Base-by-base conservation (phyloP, 2,888 invertebrate genomes). In the Ophioninae sp. region DNA sequence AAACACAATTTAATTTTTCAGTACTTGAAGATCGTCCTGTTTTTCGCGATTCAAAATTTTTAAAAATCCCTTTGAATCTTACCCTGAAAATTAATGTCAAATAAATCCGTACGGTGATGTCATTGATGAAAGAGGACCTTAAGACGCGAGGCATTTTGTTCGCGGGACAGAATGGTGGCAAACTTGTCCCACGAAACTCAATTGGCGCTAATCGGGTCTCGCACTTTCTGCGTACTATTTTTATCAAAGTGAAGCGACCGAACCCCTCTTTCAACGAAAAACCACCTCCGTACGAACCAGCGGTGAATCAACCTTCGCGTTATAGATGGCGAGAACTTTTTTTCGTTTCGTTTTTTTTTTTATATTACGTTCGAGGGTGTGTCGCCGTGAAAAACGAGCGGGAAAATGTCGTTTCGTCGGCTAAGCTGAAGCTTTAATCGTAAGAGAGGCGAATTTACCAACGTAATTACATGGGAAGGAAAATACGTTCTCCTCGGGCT, bases 191-290 rank as follows among this genome's bases (percentile, higher is more conserved):
- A 64, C 65, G 72, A 83, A 84, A 88, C 86, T 86, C 83, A 88
- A 89, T 89, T 87, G 86, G 83, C 77, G 84, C 70, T 86, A 88
- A 88, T 88, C 83, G 86, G 83, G 77, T 87, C 85, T 77, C 64
- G 44, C 23, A 37, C 69, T 61, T 64, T 44, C 59, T 37, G 20
- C 6, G 21, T 21, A 59, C 39, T 17, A 44, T 56, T n/a, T 13
- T 23, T 56, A 79, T 56, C 70, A 56, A 79, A 70, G 64, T 65
- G 20, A 70, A 56, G 21, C 7, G 39, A 30, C 3, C 30, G 3
- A 57, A 7, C 21, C 57, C 57, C 21, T 64, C 21, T 7, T n/a
- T 21, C 6, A 21, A 21, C 64, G 64, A 39, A 39, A 75, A n/a
- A 21, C 39, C 50, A 56, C 21, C n/a, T 7, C 44, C 44, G 44